Conservation (phyloP, 2,797 vertebrate species). For the Aselliscus stoliczkanus region DNA sequence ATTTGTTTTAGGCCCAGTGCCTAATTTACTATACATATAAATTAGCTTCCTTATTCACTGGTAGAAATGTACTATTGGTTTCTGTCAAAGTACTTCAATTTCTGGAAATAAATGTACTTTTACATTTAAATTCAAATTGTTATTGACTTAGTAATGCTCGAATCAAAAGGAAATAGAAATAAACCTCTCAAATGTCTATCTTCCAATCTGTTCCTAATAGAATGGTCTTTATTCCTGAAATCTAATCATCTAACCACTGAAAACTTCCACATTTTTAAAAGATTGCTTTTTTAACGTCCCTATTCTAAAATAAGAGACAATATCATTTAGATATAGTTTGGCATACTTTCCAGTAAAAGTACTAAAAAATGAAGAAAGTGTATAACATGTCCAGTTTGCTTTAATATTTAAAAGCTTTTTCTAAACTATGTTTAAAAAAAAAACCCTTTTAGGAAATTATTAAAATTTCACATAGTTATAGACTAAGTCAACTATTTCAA, state of each 20-base stretch:
- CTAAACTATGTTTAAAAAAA: background rate
- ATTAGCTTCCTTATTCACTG: background rate
- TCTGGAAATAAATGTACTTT: slow-evolving; percentile 22
- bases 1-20: background rate
- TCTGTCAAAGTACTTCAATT: slow-evolving; percentile 2
- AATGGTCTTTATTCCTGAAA: background rate
- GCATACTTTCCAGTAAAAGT: background rate
- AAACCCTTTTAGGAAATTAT: background rate
- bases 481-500: background rate
- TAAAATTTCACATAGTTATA: background rate
- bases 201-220: background rate
- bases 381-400: background rate
- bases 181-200: background rate
- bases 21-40: background rate
- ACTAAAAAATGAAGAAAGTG: background rate
- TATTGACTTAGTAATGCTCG: background rate
- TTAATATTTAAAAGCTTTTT: slow-evolving; percentile 15
- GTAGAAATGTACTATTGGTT: background rate
- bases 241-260: background rate
- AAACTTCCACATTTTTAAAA: background rate
- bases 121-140: slow-evolving; percentile 40
- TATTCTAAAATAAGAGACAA: background rate
- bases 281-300: background rate
- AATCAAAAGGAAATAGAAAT: slow-evolving; percentile 1
- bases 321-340: background rate